Percentiles rank a stretch among this genome's conserved stretches.
phyloP scores from a whole-genome alignment of 35 echinoderm and acorn worm genomes.

The Lytechinus variegatus region DNA sequence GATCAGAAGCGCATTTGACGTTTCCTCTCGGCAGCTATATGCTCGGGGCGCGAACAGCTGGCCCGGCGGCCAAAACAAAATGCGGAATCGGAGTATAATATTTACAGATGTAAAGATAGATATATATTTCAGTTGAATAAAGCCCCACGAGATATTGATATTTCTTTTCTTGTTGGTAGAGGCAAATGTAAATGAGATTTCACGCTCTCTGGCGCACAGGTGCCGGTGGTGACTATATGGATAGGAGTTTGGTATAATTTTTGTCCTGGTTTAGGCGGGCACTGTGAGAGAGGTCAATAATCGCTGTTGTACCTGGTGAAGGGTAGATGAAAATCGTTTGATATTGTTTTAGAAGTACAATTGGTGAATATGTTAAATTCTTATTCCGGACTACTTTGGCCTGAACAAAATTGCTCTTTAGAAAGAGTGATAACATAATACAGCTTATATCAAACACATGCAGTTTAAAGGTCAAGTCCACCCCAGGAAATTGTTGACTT shows the following conservation, averaged over 20 bases:
- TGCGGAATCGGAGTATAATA: not conserved
- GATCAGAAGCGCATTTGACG: not conserved
- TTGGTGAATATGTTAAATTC: too few species aligned
- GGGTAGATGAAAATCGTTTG: too few species aligned
- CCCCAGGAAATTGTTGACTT: too few species aligned
- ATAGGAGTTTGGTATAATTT: not conserved
- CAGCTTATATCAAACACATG: too few species aligned
- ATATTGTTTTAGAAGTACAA: too few species aligned
- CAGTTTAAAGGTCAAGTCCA: too few species aligned
- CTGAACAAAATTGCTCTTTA: too few species aligned
- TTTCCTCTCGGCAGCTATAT: not conserved
- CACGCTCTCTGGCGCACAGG: not conserved
- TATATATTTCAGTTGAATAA: not conserved
- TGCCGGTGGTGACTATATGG: not conserved
- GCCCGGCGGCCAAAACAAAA: not conserved
- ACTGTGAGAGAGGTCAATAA: not conserved
- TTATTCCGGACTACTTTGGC: too few species aligned
- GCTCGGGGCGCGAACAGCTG: not conserved
- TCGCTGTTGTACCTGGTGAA: not conserved
- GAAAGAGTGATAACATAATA: too few species aligned
- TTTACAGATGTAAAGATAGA: slow-evolving; percentile 20
- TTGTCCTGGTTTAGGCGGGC: not conserved
- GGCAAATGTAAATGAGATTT: not conserved
- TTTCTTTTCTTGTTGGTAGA: not conserved
- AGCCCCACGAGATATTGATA: not conserved